Percentiles rank a stretch among this genome's conserved stretches.
Conservation (phyloP, 2,888 invertebrate species). For the Hirtodrosophila duncani region DNA sequence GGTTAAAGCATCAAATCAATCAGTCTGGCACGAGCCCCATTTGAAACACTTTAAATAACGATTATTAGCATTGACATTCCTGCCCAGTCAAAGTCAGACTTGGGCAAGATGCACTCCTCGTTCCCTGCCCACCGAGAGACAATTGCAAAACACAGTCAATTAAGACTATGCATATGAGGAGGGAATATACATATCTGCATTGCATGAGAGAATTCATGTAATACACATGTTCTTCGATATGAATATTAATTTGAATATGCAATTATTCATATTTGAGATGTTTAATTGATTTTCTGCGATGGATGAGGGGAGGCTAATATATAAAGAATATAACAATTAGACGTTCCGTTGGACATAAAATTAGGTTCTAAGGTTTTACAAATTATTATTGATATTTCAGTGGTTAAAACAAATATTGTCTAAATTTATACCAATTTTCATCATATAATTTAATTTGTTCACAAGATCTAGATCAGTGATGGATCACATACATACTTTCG, state of each 20-base stretch:
- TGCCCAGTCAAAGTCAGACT: conserved; percentile 39
- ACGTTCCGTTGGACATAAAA: too few relatives aligned
- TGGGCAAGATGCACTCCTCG: conserved; percentile 21
- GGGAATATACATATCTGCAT: conserved; percentile 21
- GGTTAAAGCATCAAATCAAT: conserved; percentile 23
- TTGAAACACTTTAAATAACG: conserved; percentile 67
- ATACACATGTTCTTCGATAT: conserved; percentile 15
- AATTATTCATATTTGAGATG: conserved; percentile 31
- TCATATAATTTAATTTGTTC: too few relatives aligned
- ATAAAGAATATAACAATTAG: too few relatives aligned
- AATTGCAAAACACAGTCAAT: conserved; percentile 69
- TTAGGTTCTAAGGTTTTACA: too few relatives aligned
- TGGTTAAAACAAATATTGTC: too few relatives aligned
- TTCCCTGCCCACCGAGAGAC: too few relatives aligned
- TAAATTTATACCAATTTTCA: too few relatives aligned
- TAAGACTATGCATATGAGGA: conserved; percentile 54
- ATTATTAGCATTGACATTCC: conserved; percentile 73
- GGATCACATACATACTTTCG: too few relatives aligned
- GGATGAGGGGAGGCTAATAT: not conserved
- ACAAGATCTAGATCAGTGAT: too few relatives aligned
- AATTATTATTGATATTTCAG: too few relatives aligned
- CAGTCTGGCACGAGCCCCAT: conserved; percentile 29
- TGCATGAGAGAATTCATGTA: too few relatives aligned
- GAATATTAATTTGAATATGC: conserved; percentile 33
- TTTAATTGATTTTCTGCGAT: conserved; percentile 35